Evolutionary conservation across 2,888 invertebrate genomes (phyloP), one percentile per base, ranked within the genome.

Genomic region (Oscheius sp.): DNA sequence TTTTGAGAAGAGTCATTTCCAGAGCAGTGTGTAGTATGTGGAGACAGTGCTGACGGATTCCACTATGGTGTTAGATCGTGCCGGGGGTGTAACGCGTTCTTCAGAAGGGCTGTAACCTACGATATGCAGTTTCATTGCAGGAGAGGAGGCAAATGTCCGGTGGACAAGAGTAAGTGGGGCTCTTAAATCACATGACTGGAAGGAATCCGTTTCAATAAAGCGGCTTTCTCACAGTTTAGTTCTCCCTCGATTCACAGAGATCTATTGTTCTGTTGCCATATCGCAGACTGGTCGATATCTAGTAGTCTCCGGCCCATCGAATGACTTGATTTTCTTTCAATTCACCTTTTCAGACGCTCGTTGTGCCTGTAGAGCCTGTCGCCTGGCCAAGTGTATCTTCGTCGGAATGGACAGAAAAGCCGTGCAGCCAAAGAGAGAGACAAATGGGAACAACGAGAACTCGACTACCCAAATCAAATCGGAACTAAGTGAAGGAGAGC

Each of bases 31-130:
- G 74, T 74, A 35, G 74, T 74, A 1, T 91, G 90, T 80, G 87
- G 89, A 4, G 91, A 91, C 76, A 89, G 89, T 2, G 90, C 91
- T 10, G 91, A 91, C n/a, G 91, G 91, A 4, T 90, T 89, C 76
- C 91, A 91, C 77, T 91, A 91, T 80, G 75, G 91, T 3, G 83
- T 83, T 2, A 77, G 87, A 9, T 86, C 86, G 1, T 87, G 87
- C 68, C 78, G 87, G 33, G 84, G 83, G 4, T 84, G 84, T 62
- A 84, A 85, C 68, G 85, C 85, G 3, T 87, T 87, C 79, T 87
- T 87, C 78, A 84, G 87, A 9, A 77, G 87, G n/a, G 86, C 87
- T 11, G 78, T 88, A 60, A 87, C 87, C 57, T 85, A 82, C 70
- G 84, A 85, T 65, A 81, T 85, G 81, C 77, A 76, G n/a, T 86